Base-by-base conservation (phyloP, 2,888 invertebrate species). In the Actias luna region DNA sequence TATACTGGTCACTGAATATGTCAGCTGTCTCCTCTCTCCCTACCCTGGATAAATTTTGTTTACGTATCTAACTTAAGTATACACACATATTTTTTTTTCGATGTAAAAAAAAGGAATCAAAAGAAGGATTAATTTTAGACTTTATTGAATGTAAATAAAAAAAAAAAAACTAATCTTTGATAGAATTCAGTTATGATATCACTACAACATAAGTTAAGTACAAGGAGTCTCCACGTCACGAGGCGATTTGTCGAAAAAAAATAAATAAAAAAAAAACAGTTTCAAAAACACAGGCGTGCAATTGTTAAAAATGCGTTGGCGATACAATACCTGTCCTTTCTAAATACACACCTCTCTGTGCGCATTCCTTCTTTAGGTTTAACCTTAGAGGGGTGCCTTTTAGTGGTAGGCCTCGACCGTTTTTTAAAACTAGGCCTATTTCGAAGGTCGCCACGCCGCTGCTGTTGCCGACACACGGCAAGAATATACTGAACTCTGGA, bases 321-420 rank as follows among this genome's bases (percentile, higher is more conserved):
- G 93, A 93, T 93, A 93, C 93, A 87, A 93, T 93, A 93, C 93
- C 93, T 93, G 93, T 90, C 92, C 89, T 91, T 92, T 91, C 91
- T 89, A 94, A 93, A 94, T 94, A 95, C 95, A 95, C 95, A 97
- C 97, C 97, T 95, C 97, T 96, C 94, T 96, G 96, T 88, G 97
- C 96, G 94, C 98, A 98, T 94, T 98, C 98, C 95, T 98, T 98
- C 92, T 97, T 95, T 84, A 98, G 94, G 89, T 95, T 96, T 82
- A 98, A 94, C 79, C 97, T 94, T 77, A 98, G 93, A 66, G 98
- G 98, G 79, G 97, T 98, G 80, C 98, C 98, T 82, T 96, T 96
- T 75, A 98, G 90, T 69, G 97, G 95, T 83, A 95, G 94, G 68
- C 96, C 96, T 85, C 95, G 95, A 73, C 96, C 94, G 79, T 95